A percentile compares a stretch with the other conserved stretches of the same genome.
Evolutionary conservation across 2,113 vertebrate species (phyloP).

Genomic region (Semnopithecus entellus): DNA sequence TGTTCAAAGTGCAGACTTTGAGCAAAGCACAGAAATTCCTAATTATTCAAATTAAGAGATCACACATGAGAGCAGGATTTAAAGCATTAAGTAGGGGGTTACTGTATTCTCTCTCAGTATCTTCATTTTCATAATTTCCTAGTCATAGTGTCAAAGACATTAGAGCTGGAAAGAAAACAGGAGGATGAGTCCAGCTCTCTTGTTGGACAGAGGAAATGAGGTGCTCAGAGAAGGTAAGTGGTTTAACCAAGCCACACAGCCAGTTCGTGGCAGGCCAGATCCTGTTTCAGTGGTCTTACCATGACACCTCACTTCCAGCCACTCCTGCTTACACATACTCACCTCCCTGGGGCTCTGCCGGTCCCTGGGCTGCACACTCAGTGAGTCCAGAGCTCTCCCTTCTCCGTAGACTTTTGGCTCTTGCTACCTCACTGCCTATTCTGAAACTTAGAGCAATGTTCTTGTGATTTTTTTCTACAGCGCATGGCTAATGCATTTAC

Average conservation of each 20-base stretch:
- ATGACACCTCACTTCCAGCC: background rate
- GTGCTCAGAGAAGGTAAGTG: background rate
- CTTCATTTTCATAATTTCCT: background rate
- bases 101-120: background rate
- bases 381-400: no score
- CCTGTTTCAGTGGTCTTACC: background rate
- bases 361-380: background rate
- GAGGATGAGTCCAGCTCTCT: background rate
- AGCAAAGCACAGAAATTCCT: background rate
- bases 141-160: background rate
- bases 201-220: background rate
- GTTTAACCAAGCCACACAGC: background rate
- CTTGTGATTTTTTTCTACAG: background rate
- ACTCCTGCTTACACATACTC: background rate
- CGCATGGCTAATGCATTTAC: fast-evolving
- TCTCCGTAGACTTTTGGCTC: fast-evolving
- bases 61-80: background rate
- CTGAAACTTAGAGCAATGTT: fast-evolving
- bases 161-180: background rate
- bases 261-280: fast-evolving
- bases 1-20: background rate
- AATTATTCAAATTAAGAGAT: background rate
- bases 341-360: background rate
- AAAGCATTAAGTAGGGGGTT: background rate
- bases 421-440: fast-evolving